Evolutionary conservation across 1,140 invertebrate species (phyloP).

Genomic region (Leptopilina boulardi): DNA sequence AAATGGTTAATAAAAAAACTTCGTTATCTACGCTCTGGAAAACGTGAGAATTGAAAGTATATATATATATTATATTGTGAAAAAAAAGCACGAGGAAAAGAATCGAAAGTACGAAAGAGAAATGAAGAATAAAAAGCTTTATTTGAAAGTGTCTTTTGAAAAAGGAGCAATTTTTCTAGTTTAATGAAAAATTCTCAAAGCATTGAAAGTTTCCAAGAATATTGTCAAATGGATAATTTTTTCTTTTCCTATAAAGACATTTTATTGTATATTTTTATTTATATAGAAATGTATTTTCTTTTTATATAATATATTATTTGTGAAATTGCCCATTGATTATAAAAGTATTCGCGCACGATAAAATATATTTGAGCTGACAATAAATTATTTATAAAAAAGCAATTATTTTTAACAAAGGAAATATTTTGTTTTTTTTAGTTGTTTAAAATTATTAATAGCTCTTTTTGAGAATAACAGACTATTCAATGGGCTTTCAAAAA

Average conservation of each 20-base stretch:
- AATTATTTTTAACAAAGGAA: not conserved
- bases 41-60: conserved; percentile 9
- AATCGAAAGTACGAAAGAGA: not conserved
- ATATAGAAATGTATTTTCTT: not conserved
- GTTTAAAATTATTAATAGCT: not conserved
- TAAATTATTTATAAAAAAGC: not conserved
- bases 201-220: conserved; percentile 1
- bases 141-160: conserved; percentile 2
- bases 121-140: not conserved
- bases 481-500: conserved; percentile 20
- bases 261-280: not conserved
- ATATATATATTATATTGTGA: too few relatives aligned
- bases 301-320: not conserved
- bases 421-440: not conserved
- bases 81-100: not conserved
- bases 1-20: not conserved
- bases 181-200: not conserved
- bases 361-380: conserved; percentile 4
- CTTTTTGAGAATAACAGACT: not conserved
- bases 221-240: not conserved
- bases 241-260: not conserved
- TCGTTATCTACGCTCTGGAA: not conserved
- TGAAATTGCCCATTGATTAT: not conserved
- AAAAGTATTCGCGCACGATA: not conserved
- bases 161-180: not conserved